Conservation (phyloP, 2,113 vertebrate genomes). For the Etia nguti region DNA sequence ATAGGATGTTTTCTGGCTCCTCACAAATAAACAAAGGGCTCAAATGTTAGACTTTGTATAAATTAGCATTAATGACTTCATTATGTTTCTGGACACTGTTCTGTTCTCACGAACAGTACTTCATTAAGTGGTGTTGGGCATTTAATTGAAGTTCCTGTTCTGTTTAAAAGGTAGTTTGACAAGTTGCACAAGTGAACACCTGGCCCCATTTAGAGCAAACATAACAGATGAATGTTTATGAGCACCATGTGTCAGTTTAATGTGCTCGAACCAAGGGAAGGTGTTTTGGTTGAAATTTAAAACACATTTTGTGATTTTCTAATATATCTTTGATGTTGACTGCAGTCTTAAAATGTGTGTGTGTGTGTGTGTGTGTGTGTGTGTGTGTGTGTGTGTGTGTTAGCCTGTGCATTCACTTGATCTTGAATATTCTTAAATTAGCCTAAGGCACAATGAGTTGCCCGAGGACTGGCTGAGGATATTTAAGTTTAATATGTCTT, state of each 20-base stretch:
- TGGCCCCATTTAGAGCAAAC: conserved; percentile 21
- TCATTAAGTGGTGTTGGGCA: conserved; percentile 59
- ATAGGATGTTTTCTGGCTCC: conserved; percentile 62
- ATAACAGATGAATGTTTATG: conserved; percentile 43
- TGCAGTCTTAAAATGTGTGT: neutral
- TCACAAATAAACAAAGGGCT: conserved; percentile 70
- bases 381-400: neutral
- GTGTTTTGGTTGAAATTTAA: neutral
- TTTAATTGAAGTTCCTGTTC: conserved; percentile 70
- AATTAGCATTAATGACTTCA: conserved; percentile 73
- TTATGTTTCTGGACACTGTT: conserved; percentile 63
- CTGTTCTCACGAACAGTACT: conserved; percentile 54
- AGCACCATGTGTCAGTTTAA: conserved; percentile 27
- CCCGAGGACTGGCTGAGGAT: neutral
- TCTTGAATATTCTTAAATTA: neutral
- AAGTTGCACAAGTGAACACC: conserved; percentile 45
- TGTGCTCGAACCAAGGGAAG: neutral
- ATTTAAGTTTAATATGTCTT: neutral
- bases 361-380: neutral
- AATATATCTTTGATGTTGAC: neutral
- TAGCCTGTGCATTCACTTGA: neutral
- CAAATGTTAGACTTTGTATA: conserved; percentile 71
- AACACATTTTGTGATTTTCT: neutral
- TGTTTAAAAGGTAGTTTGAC: conserved; percentile 59
- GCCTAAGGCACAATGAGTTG: neutral